Conservation (phyloP, 2,797 vertebrate species). For the Cyprinodon diabolis region DNA sequence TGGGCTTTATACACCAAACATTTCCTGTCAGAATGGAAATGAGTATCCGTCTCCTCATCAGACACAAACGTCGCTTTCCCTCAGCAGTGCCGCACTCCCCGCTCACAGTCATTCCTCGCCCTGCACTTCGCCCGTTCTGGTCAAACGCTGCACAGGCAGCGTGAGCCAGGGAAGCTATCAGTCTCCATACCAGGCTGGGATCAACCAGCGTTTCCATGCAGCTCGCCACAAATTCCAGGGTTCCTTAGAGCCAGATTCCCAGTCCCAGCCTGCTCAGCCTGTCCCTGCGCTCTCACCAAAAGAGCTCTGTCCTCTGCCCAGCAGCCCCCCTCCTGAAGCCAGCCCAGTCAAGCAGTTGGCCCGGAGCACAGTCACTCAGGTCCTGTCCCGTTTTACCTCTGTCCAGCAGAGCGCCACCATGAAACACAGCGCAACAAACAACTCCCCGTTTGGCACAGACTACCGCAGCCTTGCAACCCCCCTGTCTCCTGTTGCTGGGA, state of each 20-base stretch:
- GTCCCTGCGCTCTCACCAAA: conserved; percentile 62
- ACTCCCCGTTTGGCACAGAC: conserved; percentile 85
- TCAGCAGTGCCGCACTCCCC: conserved; percentile 76
- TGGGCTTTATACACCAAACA: conserved; percentile 40
- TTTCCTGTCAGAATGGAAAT: conserved; percentile 43
- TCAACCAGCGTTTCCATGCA: conserved; percentile 96
- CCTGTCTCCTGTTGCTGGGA: conserved; percentile 84
- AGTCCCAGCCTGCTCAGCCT: conserved; percentile 76
- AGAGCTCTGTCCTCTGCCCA: conserved; percentile 45
- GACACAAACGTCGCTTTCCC: conserved; percentile 69
- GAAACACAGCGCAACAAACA: conserved; percentile 85
- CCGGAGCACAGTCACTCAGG: conserved; percentile 94
- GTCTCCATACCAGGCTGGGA: conserved; percentile 93
- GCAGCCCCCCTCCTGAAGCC: conserved; percentile 80
- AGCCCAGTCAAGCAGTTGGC: conserved; percentile 89
- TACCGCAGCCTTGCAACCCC: conserved; percentile 83
- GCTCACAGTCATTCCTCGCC: conserved; percentile 83
- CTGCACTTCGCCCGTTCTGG: conserved; percentile 85
- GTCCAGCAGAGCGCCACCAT: conserved; percentile 77
- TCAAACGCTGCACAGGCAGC: conserved; percentile 77
- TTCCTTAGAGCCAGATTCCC: conserved; percentile 85
- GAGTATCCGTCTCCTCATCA: conserved; percentile 38
- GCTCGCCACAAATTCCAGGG: conserved; percentile 95
- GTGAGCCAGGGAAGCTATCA: conserved; percentile 81
- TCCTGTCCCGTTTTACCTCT: conserved; percentile 91